These are phyloP conservation scores for Heliornis fulica DNA, from an alignment of 2,113 vertebrate species.

Conservation along the genomic window DNA sequence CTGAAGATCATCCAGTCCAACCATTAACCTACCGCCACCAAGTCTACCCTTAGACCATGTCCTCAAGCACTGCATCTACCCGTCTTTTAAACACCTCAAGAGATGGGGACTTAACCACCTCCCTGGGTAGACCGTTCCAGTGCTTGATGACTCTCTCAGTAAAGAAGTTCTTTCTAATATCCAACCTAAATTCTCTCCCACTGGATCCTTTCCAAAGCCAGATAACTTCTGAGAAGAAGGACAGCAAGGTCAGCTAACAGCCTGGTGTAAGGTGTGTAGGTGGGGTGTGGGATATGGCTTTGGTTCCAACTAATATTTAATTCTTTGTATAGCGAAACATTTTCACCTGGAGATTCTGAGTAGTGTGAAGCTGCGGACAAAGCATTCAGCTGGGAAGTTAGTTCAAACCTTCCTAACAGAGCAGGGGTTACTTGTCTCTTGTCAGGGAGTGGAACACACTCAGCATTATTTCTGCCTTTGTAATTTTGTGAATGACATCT, in stretches of 20 bases:
- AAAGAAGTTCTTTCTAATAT: too few relatives aligned
- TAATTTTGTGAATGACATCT: slow-evolving; percentile 19
- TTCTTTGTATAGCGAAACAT: neutral
- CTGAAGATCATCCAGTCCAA: too few relatives aligned
- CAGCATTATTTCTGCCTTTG: slow-evolving; percentile 50
- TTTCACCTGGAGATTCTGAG: neutral
- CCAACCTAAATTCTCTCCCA: too few relatives aligned
- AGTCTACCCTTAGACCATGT: too few relatives aligned
- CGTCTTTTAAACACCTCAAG: too few relatives aligned
- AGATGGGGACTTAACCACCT: too few relatives aligned
- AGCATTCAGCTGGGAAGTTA: neutral
- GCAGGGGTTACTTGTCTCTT: neutral
- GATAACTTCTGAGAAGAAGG: neutral
- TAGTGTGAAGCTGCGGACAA: neutral
- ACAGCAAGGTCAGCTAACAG: neutral
- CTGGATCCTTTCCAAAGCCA: neutral
- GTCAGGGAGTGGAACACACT: neutral
- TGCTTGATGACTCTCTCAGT: too few relatives aligned
- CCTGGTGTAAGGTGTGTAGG: neutral
- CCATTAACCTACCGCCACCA: too few relatives aligned
- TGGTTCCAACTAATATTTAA: neutral
- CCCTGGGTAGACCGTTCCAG: too few relatives aligned
- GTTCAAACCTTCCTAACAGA: neutral
- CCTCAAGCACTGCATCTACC: too few relatives aligned
- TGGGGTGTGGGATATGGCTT: neutral